These are phyloP conservation scores for Orthosia incerta DNA, from an alignment of 2,888 invertebrate species.

Conservation along the genomic window DNA sequence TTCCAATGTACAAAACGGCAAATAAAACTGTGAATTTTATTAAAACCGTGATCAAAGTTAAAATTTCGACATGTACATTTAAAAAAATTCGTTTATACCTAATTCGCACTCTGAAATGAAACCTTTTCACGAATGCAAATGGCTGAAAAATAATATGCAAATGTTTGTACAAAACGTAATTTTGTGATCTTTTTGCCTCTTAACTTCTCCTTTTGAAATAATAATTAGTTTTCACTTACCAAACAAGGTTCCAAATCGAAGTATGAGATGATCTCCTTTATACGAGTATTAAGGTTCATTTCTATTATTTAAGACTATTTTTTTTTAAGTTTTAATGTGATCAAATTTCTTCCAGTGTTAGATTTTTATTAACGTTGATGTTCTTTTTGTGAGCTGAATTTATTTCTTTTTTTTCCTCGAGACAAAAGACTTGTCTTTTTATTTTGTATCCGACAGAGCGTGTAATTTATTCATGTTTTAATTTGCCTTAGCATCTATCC, in stretches of 20 bases:
- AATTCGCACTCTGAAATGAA: constrained; percentile 19
- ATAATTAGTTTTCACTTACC: constrained; percentile 39
- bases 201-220: constrained; percentile 26
- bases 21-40: constrained; percentile 10
- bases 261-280: constrained; percentile 14
- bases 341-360: background rate
- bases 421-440: background rate
- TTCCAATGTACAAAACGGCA: background rate
- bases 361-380: background rate
- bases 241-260: constrained; percentile 38
- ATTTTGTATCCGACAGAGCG: too few species aligned
- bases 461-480: background rate
- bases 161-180: constrained; percentile 35
- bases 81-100: constrained; percentile 26
- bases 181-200: constrained; percentile 15
- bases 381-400: background rate
- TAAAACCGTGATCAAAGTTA: constrained; percentile 39
- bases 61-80: constrained; percentile 29
- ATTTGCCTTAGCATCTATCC: too few species aligned
- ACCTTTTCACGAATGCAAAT: constrained; percentile 35
- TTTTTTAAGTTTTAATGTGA: background rate
- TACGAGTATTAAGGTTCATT: constrained; percentile 15
- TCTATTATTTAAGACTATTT: background rate
- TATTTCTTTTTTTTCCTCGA: background rate
- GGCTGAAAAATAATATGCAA: constrained; percentile 38